Percentiles rank a stretch among this genome's conserved stretches.
Evolutionary conservation across 2,888 invertebrate species (phyloP).

Genomic region (Candidula unifasciata): DNA sequence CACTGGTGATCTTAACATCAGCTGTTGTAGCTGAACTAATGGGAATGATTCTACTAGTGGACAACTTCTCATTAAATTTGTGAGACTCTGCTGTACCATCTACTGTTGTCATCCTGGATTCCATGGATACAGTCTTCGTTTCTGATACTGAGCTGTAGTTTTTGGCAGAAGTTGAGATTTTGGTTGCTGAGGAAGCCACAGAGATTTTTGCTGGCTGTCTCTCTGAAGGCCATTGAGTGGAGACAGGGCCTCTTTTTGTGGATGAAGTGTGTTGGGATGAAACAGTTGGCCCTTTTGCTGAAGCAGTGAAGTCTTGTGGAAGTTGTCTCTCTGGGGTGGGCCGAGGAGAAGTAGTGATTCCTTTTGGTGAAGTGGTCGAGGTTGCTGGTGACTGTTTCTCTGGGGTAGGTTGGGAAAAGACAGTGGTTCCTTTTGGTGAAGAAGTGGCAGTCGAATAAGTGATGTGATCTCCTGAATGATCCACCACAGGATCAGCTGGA

Average conservation of each 20-base stretch:
- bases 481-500: neutral
- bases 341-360: constrained; percentile 1
- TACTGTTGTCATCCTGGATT: neutral
- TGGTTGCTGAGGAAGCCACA: constrained; percentile 7
- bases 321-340: neutral
- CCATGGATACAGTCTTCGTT: neutral
- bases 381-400: neutral
- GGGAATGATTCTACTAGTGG: constrained; percentile 3
- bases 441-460: neutral
- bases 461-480: no score
- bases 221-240: neutral
- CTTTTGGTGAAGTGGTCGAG: neutral
- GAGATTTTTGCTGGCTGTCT: neutral
- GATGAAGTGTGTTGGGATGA: neutral
- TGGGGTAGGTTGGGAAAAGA: neutral
- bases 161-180: neutral
- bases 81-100: no score
- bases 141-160: neutral
- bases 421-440: neutral
- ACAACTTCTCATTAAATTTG: no score
- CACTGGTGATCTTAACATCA: neutral
- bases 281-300: neutral
- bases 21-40: neutral
- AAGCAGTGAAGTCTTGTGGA: neutral
- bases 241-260: neutral